Conservation (phyloP, 2,888 invertebrate genomes). For the Nasonovia ribisnigri region DNA sequence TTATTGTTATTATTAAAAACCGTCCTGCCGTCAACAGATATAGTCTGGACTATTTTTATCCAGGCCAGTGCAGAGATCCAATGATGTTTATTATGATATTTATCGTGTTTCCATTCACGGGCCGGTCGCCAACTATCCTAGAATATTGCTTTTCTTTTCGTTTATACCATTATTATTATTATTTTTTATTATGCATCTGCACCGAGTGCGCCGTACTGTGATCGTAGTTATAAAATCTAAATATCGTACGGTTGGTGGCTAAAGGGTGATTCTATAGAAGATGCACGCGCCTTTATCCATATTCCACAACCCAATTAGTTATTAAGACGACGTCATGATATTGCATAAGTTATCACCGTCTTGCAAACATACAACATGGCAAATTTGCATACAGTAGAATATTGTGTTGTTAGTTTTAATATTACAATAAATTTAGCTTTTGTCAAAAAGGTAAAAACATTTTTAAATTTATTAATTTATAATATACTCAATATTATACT, state of each 20-base stretch:
- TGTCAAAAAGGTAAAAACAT: neutral
- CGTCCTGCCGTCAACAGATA: slow-evolving; percentile 40
- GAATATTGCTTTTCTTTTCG: slow-evolving; percentile 31
- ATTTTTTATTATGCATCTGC: neutral
- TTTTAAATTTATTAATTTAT: no score
- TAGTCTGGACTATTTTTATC: slow-evolving; percentile 59
- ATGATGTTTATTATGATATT: slow-evolving; percentile 54
- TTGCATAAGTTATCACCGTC: neutral
- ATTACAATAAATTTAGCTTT: neutral
- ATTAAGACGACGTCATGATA: neutral
- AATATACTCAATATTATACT: no score
- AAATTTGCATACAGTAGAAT: neutral
- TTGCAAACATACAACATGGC: neutral
- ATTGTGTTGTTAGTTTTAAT: neutral
- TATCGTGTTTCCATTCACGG: slow-evolving; percentile 50
- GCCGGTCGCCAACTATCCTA: slow-evolving; percentile 50
- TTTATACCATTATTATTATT: slow-evolving; percentile 29
- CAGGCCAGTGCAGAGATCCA: slow-evolving; percentile 58
- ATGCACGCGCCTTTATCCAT: neutral
- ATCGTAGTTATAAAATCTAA: neutral
- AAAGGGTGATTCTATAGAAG: neutral
- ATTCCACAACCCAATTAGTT: neutral
- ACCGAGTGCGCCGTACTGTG: neutral
- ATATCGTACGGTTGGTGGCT: neutral
- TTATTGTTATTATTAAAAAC: slow-evolving; percentile 52